Evolutionary conservation across 2,113 vertebrate species (phyloP).

Genomic region (Phaethornis superciliosus): DNA sequence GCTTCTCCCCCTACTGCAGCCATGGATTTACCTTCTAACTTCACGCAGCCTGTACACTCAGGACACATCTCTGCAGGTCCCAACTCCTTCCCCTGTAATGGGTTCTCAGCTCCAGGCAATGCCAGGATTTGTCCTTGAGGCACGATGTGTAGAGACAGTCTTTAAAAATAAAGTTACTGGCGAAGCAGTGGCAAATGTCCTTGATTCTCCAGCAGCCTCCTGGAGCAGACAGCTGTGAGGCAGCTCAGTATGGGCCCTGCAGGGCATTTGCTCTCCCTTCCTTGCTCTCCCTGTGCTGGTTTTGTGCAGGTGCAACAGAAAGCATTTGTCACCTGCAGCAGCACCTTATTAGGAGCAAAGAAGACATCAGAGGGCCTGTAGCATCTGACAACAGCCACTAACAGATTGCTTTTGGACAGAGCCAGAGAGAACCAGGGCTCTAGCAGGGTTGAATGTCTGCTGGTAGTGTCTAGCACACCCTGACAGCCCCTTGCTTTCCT

Average conservation of each 20-base stretch:
- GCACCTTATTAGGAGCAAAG: background rate
- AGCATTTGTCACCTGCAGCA: background rate
- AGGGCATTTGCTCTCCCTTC: background rate
- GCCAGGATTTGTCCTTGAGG: background rate
- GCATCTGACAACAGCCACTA: background rate
- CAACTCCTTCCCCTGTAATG: rapidly evolving
- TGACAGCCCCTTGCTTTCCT: background rate
- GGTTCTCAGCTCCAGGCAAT: background rate
- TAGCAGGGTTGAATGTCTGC: background rate
- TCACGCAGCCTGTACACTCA: background rate
- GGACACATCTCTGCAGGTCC: background rate
- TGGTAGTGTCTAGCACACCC: background rate
- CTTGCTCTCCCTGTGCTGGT: background rate
- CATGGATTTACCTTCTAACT: rapidly evolving
- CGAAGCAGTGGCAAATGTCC: rapidly evolving
- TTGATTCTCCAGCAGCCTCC: background rate
- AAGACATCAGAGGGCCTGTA: rapidly evolving
- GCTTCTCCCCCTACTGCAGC: background rate
- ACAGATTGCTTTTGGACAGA: rapidly evolving
- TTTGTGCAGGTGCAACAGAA: background rate
- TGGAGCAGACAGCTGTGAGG: rapidly evolving
- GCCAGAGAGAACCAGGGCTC: background rate
- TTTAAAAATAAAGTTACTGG: background rate
- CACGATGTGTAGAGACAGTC: background rate
- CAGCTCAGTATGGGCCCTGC: background rate